Evolutionary conservation across 2,888 invertebrate species (phyloP).

Genomic region (Odontocerum albicorne): DNA sequence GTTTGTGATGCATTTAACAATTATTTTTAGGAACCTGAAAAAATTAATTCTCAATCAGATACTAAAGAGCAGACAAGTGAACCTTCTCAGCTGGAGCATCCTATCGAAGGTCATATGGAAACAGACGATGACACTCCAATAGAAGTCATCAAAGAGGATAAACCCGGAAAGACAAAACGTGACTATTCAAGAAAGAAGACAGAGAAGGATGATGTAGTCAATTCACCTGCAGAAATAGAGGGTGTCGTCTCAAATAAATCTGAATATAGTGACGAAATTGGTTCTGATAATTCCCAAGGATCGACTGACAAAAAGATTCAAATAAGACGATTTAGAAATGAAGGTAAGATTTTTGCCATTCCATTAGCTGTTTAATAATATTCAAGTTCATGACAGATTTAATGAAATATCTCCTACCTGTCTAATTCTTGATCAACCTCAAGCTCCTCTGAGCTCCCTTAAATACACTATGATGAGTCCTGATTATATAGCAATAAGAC

Average conservation of each 20-base stretch:
- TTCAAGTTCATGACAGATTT: too few species aligned
- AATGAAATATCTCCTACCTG: too few species aligned
- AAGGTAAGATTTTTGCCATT: constrained; percentile 23
- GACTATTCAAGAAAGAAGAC: constrained; percentile 61
- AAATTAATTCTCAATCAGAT: constrained; percentile 39
- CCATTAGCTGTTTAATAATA: too few species aligned
- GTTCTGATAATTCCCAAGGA: constrained; percentile 34
- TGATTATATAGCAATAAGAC: too few species aligned
- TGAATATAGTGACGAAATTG: constrained; percentile 51
- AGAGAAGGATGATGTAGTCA: constrained; percentile 52
- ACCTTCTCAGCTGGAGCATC: not conserved
- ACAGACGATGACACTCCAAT: constrained; percentile 62
- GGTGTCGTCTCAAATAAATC: constrained; percentile 26
- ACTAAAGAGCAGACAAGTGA: constrained; percentile 37
- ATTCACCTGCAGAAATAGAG: constrained; percentile 35
- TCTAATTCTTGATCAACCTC: too few species aligned
- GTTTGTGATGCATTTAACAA: not conserved
- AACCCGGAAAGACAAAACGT: constrained; percentile 61
- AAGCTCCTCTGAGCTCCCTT: too few species aligned
- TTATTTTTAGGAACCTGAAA: constrained; percentile 25
- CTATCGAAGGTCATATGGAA: constrained; percentile 43
- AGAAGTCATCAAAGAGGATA: constrained; percentile 63
- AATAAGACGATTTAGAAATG: constrained; percentile 31
- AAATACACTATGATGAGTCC: too few species aligned
- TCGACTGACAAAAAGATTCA: constrained; percentile 32